Percentiles rank a stretch among this genome's conserved stretches.
phyloP scores from a whole-genome alignment of 1,140 invertebrate species.

The Brachionus plicatilis region DNA sequence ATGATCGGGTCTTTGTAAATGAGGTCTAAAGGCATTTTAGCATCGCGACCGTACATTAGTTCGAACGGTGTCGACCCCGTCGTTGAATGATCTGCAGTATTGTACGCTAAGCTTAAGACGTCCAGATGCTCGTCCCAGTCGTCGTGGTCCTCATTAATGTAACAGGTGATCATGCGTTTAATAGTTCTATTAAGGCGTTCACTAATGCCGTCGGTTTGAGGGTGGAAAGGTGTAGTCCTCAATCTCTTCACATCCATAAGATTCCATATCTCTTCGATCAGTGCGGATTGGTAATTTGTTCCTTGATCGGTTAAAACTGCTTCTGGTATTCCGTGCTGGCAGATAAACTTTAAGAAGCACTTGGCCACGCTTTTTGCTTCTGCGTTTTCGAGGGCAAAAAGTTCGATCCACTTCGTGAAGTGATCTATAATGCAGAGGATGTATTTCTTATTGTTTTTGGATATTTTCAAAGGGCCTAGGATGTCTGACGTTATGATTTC shows the following conservation, averaged over 20 bases:
- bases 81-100: neutral
- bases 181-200: neutral
- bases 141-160: neutral
- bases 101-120: neutral
- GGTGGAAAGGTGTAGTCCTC: slow-evolving; percentile 44
- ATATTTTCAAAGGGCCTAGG: slow-evolving; percentile 44
- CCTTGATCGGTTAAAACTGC: slow-evolving; percentile 51
- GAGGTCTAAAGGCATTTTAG: slow-evolving; percentile 14
- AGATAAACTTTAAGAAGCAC: slow-evolving; percentile 47
- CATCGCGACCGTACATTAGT: neutral
- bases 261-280: slow-evolving; percentile 43
- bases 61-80: neutral
- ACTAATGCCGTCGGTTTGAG: slow-evolving; percentile 43
- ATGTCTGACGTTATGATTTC: slow-evolving; percentile 45
- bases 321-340: slow-evolving; percentile 49
- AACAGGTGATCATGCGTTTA: neutral
- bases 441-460: slow-evolving; percentile 43
- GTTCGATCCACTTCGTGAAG: slow-evolving; percentile 48
- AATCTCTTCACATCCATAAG: slow-evolving; percentile 41
- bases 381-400: slow-evolving; percentile 43
- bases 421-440: slow-evolving; percentile 46
- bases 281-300: slow-evolving; percentile 41
- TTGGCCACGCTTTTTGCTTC: slow-evolving; percentile 48
- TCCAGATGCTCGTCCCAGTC: slow-evolving; percentile 1
- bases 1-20: neutral